These are phyloP conservation scores for Cataglyphis altisquamis DNA, from an alignment of 2,888 invertebrate species.

Conservation along the genomic window DNA sequence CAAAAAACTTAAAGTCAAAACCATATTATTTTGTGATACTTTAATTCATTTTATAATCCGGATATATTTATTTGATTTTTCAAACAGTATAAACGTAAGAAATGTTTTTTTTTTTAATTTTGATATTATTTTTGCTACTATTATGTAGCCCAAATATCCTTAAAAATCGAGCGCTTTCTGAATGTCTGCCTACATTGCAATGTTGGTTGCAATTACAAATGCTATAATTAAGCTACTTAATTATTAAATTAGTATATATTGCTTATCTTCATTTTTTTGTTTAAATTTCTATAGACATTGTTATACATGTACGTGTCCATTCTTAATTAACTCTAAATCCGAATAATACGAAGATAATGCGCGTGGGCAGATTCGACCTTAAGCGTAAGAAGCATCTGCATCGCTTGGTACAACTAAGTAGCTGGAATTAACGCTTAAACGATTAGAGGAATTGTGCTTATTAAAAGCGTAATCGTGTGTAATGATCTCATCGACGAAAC, in stretches of 20 bases:
- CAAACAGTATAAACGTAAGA: too few relatives aligned
- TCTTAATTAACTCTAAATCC: not conserved
- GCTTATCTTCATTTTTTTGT: not conserved
- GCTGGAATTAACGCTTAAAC: constrained; percentile 48
- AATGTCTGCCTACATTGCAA: not conserved
- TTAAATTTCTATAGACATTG: constrained; percentile 9
- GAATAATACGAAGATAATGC: constrained; percentile 24
- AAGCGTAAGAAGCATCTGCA: constrained; percentile 23
- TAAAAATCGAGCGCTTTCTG: not conserved
- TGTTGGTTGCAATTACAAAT: not conserved
- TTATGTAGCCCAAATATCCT: not conserved
- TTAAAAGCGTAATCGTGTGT: constrained; percentile 40
- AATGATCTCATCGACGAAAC: constrained; percentile 30
- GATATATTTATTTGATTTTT: too few relatives aligned
- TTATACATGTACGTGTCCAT: not conserved
- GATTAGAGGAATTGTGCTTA: constrained; percentile 48
- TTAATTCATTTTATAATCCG: too few relatives aligned
- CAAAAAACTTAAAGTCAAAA: too few relatives aligned
- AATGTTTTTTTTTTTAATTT: too few relatives aligned
- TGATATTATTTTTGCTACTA: too few relatives aligned
- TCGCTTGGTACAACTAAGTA: constrained; percentile 33
- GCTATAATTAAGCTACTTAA: not conserved
- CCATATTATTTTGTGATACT: too few relatives aligned
- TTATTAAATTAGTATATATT: not conserved
- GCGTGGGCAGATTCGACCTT: constrained; percentile 45